A percentile compares a stretch with the other conserved stretches of the same genome.
phyloP scores from a whole-genome alignment of 2,888 invertebrate species.

The Brenthis hecate region DNA sequence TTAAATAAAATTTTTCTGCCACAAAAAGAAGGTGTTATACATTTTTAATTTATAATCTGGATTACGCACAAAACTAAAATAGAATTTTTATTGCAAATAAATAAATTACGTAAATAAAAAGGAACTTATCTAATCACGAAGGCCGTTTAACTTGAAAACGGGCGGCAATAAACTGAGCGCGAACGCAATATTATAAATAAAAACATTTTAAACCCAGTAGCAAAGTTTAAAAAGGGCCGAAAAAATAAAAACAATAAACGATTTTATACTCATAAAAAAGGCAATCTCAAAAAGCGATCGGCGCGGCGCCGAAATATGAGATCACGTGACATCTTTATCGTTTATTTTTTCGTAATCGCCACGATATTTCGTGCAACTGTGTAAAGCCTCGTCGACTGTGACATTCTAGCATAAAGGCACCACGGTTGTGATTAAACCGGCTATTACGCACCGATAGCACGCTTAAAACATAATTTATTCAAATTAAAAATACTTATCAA shows the following conservation, averaged over 20 bases:
- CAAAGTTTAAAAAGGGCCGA: constrained; percentile 38
- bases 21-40: constrained; percentile 23
- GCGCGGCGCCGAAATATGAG: constrained; percentile 56
- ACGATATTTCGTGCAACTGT: constrained; percentile 38
- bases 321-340: constrained; percentile 75
- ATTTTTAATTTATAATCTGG: constrained; percentile 23
- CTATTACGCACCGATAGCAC: constrained; percentile 73
- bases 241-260: constrained; percentile 43
- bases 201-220: constrained; percentile 36
- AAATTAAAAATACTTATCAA: constrained; percentile 83
- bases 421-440: constrained; percentile 69
- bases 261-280: constrained; percentile 47
- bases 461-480: constrained; percentile 82
- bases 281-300: constrained; percentile 57
- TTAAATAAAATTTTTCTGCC: constrained; percentile 21
- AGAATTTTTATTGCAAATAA: constrained; percentile 31
- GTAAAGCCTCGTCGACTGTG: constrained; percentile 44
- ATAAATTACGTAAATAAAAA: constrained; percentile 26
- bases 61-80: constrained; percentile 24
- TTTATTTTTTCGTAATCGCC: constrained; percentile 40
- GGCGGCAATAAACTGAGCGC: constrained; percentile 34
- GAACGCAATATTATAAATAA: constrained; percentile 38
- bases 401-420: constrained; percentile 61
- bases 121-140: constrained; percentile 35
- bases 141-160: constrained; percentile 29